Percentiles rank a stretch among this genome's conserved stretches.
Evolutionary conservation across 1,140 invertebrate genomes (phyloP).

Genomic region (Drosophila melanica): DNA sequence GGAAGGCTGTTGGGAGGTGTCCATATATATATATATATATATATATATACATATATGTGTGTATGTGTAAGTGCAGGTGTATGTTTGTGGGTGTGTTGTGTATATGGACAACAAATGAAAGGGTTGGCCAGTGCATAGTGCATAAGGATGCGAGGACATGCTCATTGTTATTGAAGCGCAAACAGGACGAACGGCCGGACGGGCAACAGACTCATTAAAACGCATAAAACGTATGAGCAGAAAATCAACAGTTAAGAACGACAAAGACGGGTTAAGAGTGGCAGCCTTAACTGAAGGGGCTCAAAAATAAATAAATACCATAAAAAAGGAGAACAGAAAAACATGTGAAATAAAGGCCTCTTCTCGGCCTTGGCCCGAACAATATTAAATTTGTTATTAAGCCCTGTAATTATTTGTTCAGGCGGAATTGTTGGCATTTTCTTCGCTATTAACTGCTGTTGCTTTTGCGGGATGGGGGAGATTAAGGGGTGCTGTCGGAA

Average conservation of each 20-base stretch:
- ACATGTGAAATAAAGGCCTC: slow-evolving; percentile 35
- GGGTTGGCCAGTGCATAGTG: slow-evolving; percentile 30
- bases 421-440: slow-evolving; percentile 68
- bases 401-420: slow-evolving; percentile 75
- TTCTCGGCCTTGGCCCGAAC: slow-evolving; percentile 48
- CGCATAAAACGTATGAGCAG: slow-evolving; percentile 61
- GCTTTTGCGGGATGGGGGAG: too few species aligned
- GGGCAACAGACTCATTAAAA: slow-evolving; percentile 65
- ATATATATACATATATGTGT: slow-evolving; percentile 18
- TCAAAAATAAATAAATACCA: slow-evolving; percentile 26
- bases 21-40: slow-evolving; percentile 14
- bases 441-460: slow-evolving; percentile 44
- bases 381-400: slow-evolving; percentile 81
- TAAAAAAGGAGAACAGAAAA: slow-evolving; percentile 3
- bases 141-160: slow-evolving; percentile 45
- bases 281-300: slow-evolving; percentile 2
- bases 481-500: neutral
- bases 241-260: slow-evolving; percentile 60
- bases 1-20: slow-evolving; percentile 7
- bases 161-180: slow-evolving; percentile 66
- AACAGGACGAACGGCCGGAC: slow-evolving; percentile 18
- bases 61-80: slow-evolving; percentile 14
- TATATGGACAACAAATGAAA: slow-evolving; percentile 46
- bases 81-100: slow-evolving; percentile 22
- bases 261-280: neutral